Evolutionary conservation across 2,888 invertebrate genomes (phyloP).

Genomic region (Chloroclysta siterata): DNA sequence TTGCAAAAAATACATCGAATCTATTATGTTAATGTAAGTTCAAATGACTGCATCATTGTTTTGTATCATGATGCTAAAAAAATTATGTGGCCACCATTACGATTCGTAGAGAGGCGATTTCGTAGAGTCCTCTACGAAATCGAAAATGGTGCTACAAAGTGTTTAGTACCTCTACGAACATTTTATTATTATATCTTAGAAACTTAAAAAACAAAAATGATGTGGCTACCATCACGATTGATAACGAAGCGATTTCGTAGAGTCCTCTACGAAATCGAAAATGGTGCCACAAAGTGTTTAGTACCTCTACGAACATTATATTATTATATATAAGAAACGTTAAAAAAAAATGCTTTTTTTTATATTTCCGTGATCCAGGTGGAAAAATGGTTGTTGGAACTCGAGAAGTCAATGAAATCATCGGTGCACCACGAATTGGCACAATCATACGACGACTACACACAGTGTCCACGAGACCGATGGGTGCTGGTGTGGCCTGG

Average conservation of each 20-base stretch:
- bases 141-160: neutral
- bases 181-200: too few relatives aligned
- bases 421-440: conserved; percentile 91
- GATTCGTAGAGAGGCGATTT: too few relatives aligned
- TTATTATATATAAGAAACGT: too few relatives aligned
- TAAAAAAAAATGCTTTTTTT: neutral
- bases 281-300: neutral
- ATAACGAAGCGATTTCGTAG: too few relatives aligned
- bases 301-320: neutral
- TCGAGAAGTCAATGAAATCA: conserved; percentile 94
- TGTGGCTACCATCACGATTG: neutral
- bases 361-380: conserved; percentile 70
- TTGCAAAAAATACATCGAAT: too few relatives aligned
- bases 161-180: neutral
- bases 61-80: too few relatives aligned
- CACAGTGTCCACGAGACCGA: conserved; percentile 85
- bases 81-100: neutral
- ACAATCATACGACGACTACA: conserved; percentile 90
- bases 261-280: conserved; percentile 2
- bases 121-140: conserved; percentile 1
- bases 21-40: too few relatives aligned
- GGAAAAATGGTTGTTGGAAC: conserved; percentile 96
- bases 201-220: too few relatives aligned
- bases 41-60: too few relatives aligned
- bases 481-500: conserved; percentile 98